phyloP scores from a whole-genome alignment of 2,113 vertebrate genomes.

The Oryzias melastigma region DNA sequence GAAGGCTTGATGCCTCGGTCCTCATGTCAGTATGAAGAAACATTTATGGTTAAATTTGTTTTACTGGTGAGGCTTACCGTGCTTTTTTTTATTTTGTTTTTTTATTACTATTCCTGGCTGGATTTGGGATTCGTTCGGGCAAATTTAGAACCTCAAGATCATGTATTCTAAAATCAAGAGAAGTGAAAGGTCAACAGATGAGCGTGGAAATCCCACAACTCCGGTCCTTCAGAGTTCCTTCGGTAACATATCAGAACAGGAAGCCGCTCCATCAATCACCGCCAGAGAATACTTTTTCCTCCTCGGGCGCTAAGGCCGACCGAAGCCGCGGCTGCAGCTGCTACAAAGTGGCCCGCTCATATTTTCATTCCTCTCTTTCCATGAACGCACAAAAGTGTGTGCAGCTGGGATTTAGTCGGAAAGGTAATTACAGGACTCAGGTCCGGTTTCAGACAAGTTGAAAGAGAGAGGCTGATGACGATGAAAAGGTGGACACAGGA shows the following conservation, averaged over 20 bases:
- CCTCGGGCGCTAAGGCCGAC: conserved; percentile 28
- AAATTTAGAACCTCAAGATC: too few species aligned
- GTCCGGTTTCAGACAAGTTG: conserved; percentile 29
- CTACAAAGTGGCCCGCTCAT: conserved; percentile 36
- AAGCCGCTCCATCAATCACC: conserved; percentile 59
- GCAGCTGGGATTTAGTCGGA: conserved; percentile 47
- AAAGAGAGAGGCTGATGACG: conserved; percentile 28
- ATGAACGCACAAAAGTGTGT: conserved; percentile 35
- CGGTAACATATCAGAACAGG: conserved; percentile 54
- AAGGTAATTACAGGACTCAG: conserved; percentile 59
- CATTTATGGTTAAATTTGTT: too few species aligned
- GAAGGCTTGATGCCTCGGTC: too few species aligned
- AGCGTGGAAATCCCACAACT: conserved; percentile 35
- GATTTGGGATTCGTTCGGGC: too few species aligned
- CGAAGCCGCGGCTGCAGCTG: conserved; percentile 40
- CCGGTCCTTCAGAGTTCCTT: conserved; percentile 44
- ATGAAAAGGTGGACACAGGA: conserved; percentile 22
- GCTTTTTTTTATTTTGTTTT: too few species aligned
- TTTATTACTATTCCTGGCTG: too few species aligned
- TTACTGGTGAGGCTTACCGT: too few species aligned
- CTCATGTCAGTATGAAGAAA: too few species aligned
- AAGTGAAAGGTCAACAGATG: too few species aligned
- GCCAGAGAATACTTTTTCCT: conserved; percentile 22
- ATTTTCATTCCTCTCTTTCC: conserved; percentile 62
- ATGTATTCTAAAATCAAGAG: too few species aligned